Evolutionary conservation across 2,113 vertebrate genomes (phyloP), one percentile per base, ranked within the genome.

Genomic region (Oncorhynchus keta): DNA sequence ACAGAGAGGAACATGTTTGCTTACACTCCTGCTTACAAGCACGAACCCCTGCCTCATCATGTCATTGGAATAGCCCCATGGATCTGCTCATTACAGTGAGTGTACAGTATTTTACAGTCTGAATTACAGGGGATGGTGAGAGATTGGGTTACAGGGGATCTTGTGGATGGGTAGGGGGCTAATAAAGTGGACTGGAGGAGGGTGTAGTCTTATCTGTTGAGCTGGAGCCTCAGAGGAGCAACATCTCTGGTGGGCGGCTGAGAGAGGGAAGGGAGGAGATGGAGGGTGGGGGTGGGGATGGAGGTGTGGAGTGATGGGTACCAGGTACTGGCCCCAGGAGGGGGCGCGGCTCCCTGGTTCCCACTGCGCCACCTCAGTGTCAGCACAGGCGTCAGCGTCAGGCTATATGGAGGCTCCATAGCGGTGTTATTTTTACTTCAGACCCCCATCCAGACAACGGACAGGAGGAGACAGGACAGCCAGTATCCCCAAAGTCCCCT

Each of bases 261-360:
- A 18, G 49, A 20, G 62, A 28, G 2, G 13, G n/a, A 24, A 11
- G 20, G 39, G 45, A n/a, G 68, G 35, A 49, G 18, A 24, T 14
- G 6, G 9, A 9, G 12, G 30, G 11, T 1, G n/a, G 65, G 24
- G 28, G 1, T 0, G 22, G 30, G 64, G 70, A 72, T 68, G 28
- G 84, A 84, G 87, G 92, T 92, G 92, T 72, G 76, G 92, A 93
- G 83, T 93, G 91, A 93, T 88, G 83, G 73, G 78, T 81, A 86
- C 81, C 91, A 93, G 91, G 87, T 82, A 84, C 78, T 73, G 83
- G 76, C 79, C 59, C 83, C 72, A 75, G 70, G 65, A 76, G 79
- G 49, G 75, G 82, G 79, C 75, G 73, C 75, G 73, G 84, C 62
- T 11, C 76, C 57, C 30, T 64, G 6, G 26, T 86, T 85, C 83